Base-by-base conservation (phyloP, 1,140 invertebrate genomes). In the Orius laevigatus region DNA sequence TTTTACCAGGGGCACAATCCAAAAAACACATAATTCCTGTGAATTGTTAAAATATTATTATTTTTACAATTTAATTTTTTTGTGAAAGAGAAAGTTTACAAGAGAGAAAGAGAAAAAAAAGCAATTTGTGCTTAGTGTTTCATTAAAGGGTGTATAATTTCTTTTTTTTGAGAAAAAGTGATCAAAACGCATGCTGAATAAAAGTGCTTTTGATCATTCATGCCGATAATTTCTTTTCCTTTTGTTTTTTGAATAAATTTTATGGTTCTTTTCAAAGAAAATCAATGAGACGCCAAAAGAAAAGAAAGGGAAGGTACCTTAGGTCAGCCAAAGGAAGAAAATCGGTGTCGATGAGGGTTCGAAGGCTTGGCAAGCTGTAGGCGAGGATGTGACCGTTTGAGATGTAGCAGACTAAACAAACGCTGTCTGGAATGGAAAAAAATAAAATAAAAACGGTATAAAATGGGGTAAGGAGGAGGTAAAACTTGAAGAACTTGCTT, bases 301-400 rank as follows among this genome's bases (percentile, higher is more conserved):
- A 48, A 25, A 46, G 18, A 31, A 52, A 38, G 50, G 52, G 46
- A 36, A 60, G 69, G 70, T 74, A 94, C 90, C 90, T 91, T 67
- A 95, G 75, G 66, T 96, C 89, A 50, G 84, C 78, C 51, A 93
- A 73, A 53, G 91, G 89, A 58, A 94, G 72, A 71, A 95, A 94
- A 67, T 95, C 88, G 44, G 89, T 78, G 68, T 94, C 86, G 57
- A 93, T 76, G 41, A 97, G 72, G 52, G 79, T 81, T 66, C 85
- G 80, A 57, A 97, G 72, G 64, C 87, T 92, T 42, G 93, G 93
- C 62, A 97, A 70, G 72, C 86, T 92, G 70, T 91, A 92, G 40
- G 86, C 81, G 57, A 80, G 76, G 59, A 97, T 68, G 66, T 90
- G 89, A 50, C 93, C 91, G 66, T 81, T 94, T 44, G 89, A 93